Percentiles rank a stretch among this genome's conserved stretches.
Conservation (phyloP, 1,140 invertebrate genomes). For the Apis laboriosa region DNA sequence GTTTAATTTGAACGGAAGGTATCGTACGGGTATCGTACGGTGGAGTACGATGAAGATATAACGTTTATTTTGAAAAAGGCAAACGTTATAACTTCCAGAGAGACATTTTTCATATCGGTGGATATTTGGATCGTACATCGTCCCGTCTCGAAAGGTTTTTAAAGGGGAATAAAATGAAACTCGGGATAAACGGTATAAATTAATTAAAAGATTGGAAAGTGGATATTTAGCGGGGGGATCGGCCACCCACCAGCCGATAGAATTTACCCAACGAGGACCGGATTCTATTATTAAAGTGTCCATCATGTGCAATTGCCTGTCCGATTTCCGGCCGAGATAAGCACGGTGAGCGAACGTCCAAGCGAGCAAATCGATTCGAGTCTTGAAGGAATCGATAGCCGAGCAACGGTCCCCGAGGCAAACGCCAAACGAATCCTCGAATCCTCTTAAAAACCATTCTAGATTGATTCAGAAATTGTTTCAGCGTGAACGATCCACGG, state of each 20-base stretch:
- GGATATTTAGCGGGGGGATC: not conserved
- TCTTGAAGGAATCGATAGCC: conserved; percentile 24
- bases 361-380: not conserved
- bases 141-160: no score
- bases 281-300: conserved; percentile 38
- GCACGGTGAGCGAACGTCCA: not conserved
- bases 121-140: no score
- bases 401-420: not conserved
- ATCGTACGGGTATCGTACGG: not conserved
- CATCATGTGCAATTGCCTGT: conserved; percentile 33
- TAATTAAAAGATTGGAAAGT: not conserved
- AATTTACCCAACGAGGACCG: conserved; percentile 12
- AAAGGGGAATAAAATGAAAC: no score
- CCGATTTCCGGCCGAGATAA: conserved; percentile 25
- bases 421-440: not conserved
- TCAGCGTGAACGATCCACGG: not conserved
- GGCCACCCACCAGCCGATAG: no score
- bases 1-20: not conserved
- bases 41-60: no score
- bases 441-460: conserved; percentile 3
- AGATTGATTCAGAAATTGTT: not conserved
- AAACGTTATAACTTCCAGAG: not conserved
- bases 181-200: not conserved
- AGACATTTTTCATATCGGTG: no score
- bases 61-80: not conserved